Conservation (phyloP, 1,140 invertebrate species). For the Scaptodrosophila lebanonensis region DNA sequence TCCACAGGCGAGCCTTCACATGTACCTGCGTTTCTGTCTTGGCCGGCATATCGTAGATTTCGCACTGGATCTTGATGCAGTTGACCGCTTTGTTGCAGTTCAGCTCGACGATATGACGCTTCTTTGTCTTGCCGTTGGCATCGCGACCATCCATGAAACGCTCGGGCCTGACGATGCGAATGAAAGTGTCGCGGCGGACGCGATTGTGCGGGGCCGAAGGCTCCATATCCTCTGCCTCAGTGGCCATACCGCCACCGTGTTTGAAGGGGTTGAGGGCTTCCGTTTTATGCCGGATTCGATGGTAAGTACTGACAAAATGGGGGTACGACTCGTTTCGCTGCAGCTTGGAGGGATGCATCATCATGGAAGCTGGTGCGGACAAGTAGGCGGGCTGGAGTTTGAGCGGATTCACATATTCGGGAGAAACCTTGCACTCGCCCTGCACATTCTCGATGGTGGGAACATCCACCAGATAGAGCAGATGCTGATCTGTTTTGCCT, state of each 20-base stretch:
- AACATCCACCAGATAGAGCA: constrained; percentile 90
- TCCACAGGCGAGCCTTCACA: constrained; percentile 91
- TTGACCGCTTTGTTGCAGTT: constrained; percentile 89
- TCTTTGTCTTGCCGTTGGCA: constrained; percentile 80
- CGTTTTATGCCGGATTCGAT: constrained; percentile 15
- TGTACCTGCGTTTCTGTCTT: constrained; percentile 87
- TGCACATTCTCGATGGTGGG: constrained; percentile 84
- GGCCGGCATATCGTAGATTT: constrained; percentile 85
- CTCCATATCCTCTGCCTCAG: constrained; percentile 5
- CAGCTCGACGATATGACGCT: constrained; percentile 86
- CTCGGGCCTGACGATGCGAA: constrained; percentile 85
- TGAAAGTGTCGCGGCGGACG: constrained; percentile 81
- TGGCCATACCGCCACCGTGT: constrained; percentile 11
- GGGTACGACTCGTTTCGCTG: constrained; percentile 29
- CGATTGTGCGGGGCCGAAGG: constrained; percentile 37
- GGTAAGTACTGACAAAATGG: constrained; percentile 9
- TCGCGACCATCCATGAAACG: constrained; percentile 80
- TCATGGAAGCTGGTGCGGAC: constrained; percentile 51
- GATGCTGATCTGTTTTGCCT: constrained; percentile 86
- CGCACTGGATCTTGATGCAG: constrained; percentile 91
- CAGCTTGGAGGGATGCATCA: constrained; percentile 30
- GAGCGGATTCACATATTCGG: constrained; percentile 83
- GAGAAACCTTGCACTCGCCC: constrained; percentile 81
- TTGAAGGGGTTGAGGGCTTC: neutral
- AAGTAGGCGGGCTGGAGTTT: constrained; percentile 76